Percentiles rank a stretch among this genome's conserved stretches.
phyloP scores from a whole-genome alignment of 2,797 vertebrate species.

The Oreonectes daqikongensis region DNA sequence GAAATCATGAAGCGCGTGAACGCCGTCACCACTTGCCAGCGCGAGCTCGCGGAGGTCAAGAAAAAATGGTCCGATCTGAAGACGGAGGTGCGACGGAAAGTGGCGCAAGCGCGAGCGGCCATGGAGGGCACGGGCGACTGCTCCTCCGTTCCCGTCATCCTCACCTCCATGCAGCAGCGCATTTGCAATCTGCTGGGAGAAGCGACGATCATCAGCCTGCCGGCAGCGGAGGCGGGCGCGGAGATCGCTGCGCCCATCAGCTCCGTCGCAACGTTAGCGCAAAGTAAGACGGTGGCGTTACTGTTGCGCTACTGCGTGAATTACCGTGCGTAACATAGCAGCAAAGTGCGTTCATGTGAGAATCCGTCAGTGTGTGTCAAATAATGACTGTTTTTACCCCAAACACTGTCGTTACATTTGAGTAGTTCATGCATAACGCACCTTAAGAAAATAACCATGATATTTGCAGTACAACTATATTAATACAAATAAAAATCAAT shows the following conservation, averaged over 20 bases:
- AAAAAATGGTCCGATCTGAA: constrained; percentile 99
- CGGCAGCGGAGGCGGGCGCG: constrained; percentile 81
- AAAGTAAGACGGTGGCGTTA: constrained; percentile 83
- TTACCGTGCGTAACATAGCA: neutral
- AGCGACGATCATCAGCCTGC: constrained; percentile 94
- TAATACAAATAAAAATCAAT: too few species aligned
- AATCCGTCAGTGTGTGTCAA: neutral
- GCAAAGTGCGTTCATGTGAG: neutral
- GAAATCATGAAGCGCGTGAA: constrained; percentile 93
- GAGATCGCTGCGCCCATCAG: constrained; percentile 77
- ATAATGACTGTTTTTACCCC: too few species aligned
- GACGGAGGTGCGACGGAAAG: constrained; percentile 94
- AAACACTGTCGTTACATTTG: neutral
- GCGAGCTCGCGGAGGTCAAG: constrained; percentile 93
- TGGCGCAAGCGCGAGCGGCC: constrained; percentile 91
- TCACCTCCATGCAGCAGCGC: constrained; percentile 93
- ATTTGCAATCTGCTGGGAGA: constrained; percentile 97
- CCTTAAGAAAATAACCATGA: too few species aligned
- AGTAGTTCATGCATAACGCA: neutral
- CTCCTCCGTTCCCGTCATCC: constrained; percentile 84
- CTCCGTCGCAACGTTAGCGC: constrained; percentile 81
- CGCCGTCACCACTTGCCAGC: constrained; percentile 91
- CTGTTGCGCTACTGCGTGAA: neutral
- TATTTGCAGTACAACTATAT: too few species aligned
- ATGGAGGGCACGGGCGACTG: constrained; percentile 87